Percentiles rank a stretch among this genome's conserved stretches.
Evolutionary conservation across 2,797 vertebrate species (phyloP).

Genomic region (Pristis pectinata): DNA sequence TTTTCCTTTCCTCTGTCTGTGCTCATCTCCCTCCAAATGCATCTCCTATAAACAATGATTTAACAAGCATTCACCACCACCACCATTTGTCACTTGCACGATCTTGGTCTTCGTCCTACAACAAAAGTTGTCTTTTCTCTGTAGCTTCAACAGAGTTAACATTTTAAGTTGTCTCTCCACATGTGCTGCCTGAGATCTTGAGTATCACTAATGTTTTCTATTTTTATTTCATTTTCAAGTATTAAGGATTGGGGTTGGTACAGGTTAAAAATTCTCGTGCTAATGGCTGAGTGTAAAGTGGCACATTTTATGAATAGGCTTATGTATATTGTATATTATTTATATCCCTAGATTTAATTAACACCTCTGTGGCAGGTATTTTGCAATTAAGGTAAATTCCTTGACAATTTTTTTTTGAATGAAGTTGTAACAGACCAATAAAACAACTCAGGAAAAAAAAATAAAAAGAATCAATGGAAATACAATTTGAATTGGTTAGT

Average conservation of each 20-base stretch:
- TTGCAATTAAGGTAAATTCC: not conserved
- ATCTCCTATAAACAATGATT: too few species aligned
- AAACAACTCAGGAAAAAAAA: not conserved
- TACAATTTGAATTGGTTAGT: not conserved
- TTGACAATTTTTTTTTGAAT: not conserved
- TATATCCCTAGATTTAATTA: not conserved
- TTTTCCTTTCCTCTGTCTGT: too few species aligned
- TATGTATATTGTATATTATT: not conserved
- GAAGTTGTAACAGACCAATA: not conserved
- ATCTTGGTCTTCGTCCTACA: too few species aligned
- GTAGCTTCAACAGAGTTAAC: too few species aligned
- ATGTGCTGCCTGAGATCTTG: too few species aligned
- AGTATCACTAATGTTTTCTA: too few species aligned
- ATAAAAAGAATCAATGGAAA: not conserved
- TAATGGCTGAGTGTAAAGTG: not conserved
- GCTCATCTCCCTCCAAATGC: too few species aligned
- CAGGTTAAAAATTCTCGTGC: not conserved
- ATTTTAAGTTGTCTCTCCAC: too few species aligned
- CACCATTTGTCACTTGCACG: too few species aligned
- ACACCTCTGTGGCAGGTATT: not conserved
- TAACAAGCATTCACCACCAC: too few species aligned
- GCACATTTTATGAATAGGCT: not conserved
- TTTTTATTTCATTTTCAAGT: too few species aligned
- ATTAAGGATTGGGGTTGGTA: not conserved
- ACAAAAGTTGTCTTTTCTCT: too few species aligned